A percentile compares a stretch with the other conserved stretches of the same genome.
Evolutionary conservation across 2,888 invertebrate genomes (phyloP).

Genomic region (Tetranychus piercei): DNA sequence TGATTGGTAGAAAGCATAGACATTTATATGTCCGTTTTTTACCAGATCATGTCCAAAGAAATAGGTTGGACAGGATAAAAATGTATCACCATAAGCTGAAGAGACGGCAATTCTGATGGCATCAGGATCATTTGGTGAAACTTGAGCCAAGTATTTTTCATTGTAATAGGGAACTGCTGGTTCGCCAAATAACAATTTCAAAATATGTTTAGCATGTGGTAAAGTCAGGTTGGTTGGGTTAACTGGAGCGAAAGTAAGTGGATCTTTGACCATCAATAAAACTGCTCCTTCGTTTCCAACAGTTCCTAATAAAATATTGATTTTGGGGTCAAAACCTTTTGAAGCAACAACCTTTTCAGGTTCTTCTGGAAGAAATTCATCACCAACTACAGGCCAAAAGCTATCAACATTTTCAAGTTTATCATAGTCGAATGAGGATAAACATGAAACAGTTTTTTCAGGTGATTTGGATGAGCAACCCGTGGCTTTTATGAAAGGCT

Average conservation of each 20-base stretch:
- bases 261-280: background rate
- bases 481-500: background rate
- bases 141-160: background rate
- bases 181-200: background rate
- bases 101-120: background rate
- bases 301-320: constrained; percentile 3
- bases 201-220: background rate
- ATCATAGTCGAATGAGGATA: background rate
- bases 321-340: background rate
- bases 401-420: background rate
- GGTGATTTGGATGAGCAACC: background rate
- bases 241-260: background rate
- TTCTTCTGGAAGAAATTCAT: background rate
- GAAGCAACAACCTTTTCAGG: background rate
- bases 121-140: background rate
- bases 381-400: constrained; percentile 3
- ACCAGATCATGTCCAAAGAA: background rate
- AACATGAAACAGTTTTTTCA: background rate
- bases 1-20: background rate
- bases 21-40: background rate
- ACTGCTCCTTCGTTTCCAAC: constrained; percentile 6
- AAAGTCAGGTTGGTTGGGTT: background rate
- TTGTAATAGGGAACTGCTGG: background rate
- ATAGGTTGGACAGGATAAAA: constrained; percentile 2
- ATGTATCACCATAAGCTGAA: background rate